phyloP scores from a whole-genome alignment of 2,888 invertebrate species.

The Elegia similella region DNA sequence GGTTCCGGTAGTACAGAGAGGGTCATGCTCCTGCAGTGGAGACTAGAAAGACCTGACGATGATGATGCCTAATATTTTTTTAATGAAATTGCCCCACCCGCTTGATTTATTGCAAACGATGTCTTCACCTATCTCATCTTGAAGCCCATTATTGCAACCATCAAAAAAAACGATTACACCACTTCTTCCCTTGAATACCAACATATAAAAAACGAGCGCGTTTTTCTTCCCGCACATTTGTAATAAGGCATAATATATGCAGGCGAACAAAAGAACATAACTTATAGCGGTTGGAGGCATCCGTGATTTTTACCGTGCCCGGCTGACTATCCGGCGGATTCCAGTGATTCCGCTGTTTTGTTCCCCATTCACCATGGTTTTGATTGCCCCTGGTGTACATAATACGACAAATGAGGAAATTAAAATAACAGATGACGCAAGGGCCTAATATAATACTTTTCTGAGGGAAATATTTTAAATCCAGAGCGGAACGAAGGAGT shows the following conservation, averaged over 20 bases:
- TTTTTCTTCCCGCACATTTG: background rate
- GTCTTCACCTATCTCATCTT: background rate
- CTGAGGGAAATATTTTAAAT: too few species aligned
- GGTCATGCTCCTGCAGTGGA: too few species aligned
- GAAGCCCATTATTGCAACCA: background rate
- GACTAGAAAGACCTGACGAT: too few species aligned
- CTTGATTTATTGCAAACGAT: background rate
- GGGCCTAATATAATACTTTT: too few species aligned
- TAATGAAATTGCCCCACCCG: too few species aligned
- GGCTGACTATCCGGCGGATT: background rate
- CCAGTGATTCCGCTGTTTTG: background rate
- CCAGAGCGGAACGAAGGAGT: too few species aligned
- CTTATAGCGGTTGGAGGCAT: background rate
- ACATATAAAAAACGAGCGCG: background rate
- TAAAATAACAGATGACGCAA: too few species aligned
- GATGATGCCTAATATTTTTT: too few species aligned
- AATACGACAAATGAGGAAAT: too few species aligned
- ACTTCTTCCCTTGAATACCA: background rate
- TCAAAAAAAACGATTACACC: background rate
- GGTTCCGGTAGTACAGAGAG: too few species aligned
- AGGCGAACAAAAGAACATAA: background rate
- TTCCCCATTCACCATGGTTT: background rate
- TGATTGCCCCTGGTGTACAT: background rate
- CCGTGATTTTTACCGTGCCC: background rate
- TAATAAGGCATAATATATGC: background rate